phyloP scores from a whole-genome alignment of 2,113 vertebrate species.

The Rhinopithecus roxellana region DNA sequence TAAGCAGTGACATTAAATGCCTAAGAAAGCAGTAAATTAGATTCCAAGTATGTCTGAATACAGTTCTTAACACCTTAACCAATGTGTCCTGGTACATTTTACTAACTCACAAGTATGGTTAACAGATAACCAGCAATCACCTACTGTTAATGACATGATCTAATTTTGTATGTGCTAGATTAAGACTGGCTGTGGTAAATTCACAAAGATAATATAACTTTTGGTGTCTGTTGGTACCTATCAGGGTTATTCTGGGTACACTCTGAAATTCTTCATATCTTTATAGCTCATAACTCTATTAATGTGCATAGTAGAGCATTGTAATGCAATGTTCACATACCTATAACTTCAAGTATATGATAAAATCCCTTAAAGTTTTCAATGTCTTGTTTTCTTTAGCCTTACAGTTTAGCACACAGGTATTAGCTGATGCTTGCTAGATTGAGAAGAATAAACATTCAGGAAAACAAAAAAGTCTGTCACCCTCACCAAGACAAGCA shows the following conservation, averaged over 20 bases:
- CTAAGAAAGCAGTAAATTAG: background rate
- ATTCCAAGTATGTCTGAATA: background rate
- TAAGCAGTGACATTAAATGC: background rate
- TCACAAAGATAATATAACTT: background rate
- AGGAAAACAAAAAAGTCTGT: background rate
- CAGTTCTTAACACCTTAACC: background rate
- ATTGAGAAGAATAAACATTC: background rate
- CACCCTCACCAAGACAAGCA: background rate
- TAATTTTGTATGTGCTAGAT: background rate
- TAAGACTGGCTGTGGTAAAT: background rate
- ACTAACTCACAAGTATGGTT: background rate
- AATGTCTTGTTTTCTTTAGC: background rate
- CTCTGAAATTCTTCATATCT: background rate
- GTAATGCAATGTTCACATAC: background rate
- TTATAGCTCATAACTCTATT: background rate
- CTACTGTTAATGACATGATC: background rate
- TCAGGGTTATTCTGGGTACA: background rate
- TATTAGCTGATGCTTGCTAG: background rate
- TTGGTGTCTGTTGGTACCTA: background rate
- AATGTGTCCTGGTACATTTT: background rate
- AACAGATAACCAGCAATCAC: background rate
- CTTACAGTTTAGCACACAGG: background rate
- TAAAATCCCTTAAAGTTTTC: background rate
- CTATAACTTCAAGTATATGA: no score
- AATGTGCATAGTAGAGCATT: background rate